Evolutionary conservation across 2,888 invertebrate genomes (phyloP), one percentile per base, ranked within the genome.

Genomic region (Nemoura dubitans): DNA sequence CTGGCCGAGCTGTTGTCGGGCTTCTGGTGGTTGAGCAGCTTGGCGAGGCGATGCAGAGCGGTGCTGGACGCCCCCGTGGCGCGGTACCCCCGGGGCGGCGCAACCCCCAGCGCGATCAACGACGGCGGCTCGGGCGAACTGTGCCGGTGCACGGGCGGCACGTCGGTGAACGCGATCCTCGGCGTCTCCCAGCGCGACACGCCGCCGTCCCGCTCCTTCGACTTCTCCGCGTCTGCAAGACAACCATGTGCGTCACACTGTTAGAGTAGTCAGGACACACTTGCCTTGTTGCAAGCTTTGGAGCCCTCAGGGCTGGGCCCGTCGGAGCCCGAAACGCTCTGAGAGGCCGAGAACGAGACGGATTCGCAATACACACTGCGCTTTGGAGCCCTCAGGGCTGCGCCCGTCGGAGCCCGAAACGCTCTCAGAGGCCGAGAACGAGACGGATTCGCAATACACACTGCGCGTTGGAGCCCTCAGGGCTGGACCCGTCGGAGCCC

Each of bases 11-110:
- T 91, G 36, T 93, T 92, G 26, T 92, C 92, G 16, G 92, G 92
- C 27, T 86, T 77, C 89, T 94, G 94, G 90, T 94, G 94, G 90
- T 93, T 94, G 88, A 94, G 92, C 87, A 94, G 91, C 88, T 93
- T 92, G 16, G 94, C 93, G 77, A 94, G 91, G 88, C 93, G 92
- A 90, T 93, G 93, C 86, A 94, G 91, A 42, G 94, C 91, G 14
- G 91, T 92, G 88, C 85, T 88, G 83, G 87, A 42, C 89, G 89
- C 1, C 88, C 89, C 86, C 89, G 89, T 89, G 86, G 85, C 30
- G 76, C 93, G 92, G 90, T 93, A 93, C 83, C 93, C 93, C 88
- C 93, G 91, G 42, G 93, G 93, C 43, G 93, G 92, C 76, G 14
- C 6, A 10, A 21, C 28, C 0, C 76, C 6, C 26, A 84, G 29